Percentiles rank a stretch among this genome's conserved stretches.
These are phyloP conservation scores for Ciconia maguari DNA, from an alignment of 2,113 vertebrate genomes.

Conservation along the genomic window DNA sequence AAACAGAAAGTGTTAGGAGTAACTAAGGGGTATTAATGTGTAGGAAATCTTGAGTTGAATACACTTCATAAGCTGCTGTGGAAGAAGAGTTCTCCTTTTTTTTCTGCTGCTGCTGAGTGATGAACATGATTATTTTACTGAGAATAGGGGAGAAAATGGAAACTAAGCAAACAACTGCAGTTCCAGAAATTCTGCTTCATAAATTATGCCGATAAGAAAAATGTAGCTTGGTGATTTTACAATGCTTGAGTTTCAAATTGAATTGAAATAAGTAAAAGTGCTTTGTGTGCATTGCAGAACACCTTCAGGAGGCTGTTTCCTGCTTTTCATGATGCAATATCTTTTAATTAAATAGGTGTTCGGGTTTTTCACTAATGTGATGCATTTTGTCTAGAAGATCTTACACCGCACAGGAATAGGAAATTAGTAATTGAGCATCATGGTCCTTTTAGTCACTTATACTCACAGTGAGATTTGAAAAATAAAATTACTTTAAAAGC, in stretches of 20 bases:
- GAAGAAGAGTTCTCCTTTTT: neutral
- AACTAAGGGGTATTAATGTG: constrained; percentile 14
- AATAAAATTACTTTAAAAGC: neutral
- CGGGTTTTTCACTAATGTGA: neutral
- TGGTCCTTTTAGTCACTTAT: neutral
- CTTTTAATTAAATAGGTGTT: constrained; percentile 31
- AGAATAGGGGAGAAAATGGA: constrained; percentile 22
- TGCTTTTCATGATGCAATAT: neutral
- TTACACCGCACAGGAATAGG: neutral
- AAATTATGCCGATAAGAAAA: constrained; percentile 62
- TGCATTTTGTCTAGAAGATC: neutral
- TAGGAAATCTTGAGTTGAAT: constrained; percentile 25
- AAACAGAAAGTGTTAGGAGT: neutral
- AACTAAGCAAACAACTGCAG: constrained; percentile 32
- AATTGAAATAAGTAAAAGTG: constrained; percentile 21
- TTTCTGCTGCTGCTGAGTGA: neutral
- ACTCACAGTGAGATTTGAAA: neutral
- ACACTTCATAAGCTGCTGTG: neutral
- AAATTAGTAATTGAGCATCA: neutral
- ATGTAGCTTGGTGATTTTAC: neutral
- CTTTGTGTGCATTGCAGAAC: neutral
- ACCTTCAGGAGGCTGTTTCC: neutral
- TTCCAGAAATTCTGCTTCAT: constrained; percentile 49
- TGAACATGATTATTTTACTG: constrained; percentile 33
- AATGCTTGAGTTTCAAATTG: neutral